Evolutionary conservation across 2,797 vertebrate genomes (phyloP), one percentile per base, ranked within the genome.

Genomic region (Enoplosus armatus): DNA sequence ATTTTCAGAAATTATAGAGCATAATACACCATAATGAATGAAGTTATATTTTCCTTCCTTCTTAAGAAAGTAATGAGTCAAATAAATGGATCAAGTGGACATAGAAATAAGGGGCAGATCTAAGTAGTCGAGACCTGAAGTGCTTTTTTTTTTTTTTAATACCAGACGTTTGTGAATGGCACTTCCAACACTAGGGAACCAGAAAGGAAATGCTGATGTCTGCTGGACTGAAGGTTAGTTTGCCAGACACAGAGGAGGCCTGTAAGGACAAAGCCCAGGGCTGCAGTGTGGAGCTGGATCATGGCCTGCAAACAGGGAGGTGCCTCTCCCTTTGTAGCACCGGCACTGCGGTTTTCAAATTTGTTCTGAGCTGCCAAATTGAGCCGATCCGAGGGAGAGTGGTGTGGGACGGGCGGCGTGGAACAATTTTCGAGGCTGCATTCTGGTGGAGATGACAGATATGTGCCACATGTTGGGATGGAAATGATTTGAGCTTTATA

Each of bases 271-370:
- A 47, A 73, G 45, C 65, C 10, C 39, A 41, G 76, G 20, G 71
- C 60, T 53, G 43, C 31, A 77, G 35, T 22, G 62, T 15, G 22
- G 74, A 64, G 41, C 48, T 75, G 71, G 61, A 56, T 54, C 39
- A 9, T 11, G n/a, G 54, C 66, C 76, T 53, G 43, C 48, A 47
- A 70, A 80, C 80, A 71, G 67, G 65, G 73, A 69, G 66, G 68
- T 37, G 76, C 70, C 80, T 15, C 82, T 67, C 59, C 68, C 33
- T 70, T 45, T 81, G 56, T 26, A 72, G 61, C 58, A 35, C 66
- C 56, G 75, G 39, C 5, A 8, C 65, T 80, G 73, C 64, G 50
- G 63, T 56, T 60, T 84, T 54, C 55, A 16, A 35, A 16, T 84
- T 75, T 67, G n/a, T 65, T 68, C 60, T 43, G 29, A 59, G 67